Evolutionary conservation across 2,888 invertebrate species (phyloP).

Genomic region (Ditula angustiorana): DNA sequence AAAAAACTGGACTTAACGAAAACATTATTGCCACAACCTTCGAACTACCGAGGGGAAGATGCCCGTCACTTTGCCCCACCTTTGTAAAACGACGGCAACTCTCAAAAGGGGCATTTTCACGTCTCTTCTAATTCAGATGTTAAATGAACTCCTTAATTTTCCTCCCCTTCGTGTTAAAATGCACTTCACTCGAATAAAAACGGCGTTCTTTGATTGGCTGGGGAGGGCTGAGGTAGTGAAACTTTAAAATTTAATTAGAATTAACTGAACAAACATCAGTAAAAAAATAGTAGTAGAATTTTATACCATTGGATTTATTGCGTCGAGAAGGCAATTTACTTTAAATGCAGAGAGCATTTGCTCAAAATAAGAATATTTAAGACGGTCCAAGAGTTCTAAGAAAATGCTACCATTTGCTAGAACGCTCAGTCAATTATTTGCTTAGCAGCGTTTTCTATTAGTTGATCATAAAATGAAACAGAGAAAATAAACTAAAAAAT

Average conservation of each 20-base stretch:
- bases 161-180: slow-evolving; percentile 32
- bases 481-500: too few relatives aligned
- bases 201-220: slow-evolving; percentile 35
- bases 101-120: slow-evolving; percentile 5
- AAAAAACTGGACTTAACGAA: not conserved
- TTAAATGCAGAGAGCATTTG: too few relatives aligned
- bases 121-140: slow-evolving; percentile 33
- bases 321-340: too few relatives aligned
- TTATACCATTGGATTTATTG: not conserved
- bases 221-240: slow-evolving; percentile 17
- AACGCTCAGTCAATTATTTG: too few relatives aligned
- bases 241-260: slow-evolving; percentile 12
- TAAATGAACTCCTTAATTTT: slow-evolving; percentile 36
- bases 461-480: too few relatives aligned
- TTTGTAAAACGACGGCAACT: slow-evolving; percentile 1
- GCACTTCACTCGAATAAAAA: slow-evolving; percentile 33
- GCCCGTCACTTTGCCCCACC: not conserved
- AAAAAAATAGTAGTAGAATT: too few relatives aligned
- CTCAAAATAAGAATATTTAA: too few relatives aligned
- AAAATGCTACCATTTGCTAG: too few relatives aligned
- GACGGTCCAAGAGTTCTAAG: too few relatives aligned
- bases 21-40: not conserved
- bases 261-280: not conserved
- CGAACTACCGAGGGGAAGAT: not conserved
- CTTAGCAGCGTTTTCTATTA: too few relatives aligned